phyloP scores from a whole-genome alignment of 2,888 invertebrate species.

The Lobophora halterata region DNA sequence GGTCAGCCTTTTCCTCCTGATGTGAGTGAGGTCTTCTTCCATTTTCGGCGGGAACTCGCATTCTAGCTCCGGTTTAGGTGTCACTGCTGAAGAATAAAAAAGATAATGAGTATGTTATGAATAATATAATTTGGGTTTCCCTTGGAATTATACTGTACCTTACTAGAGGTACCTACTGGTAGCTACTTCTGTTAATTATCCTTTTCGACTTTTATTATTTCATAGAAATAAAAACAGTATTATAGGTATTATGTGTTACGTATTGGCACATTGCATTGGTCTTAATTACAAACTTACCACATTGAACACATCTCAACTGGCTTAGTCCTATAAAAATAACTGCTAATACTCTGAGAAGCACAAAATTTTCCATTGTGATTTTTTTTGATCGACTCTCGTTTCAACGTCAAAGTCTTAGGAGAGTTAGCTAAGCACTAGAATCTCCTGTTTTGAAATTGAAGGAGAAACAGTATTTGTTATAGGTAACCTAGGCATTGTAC shows the following conservation, averaged over 20 bases:
- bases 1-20: constrained; percentile 64
- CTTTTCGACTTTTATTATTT: too few relatives aligned
- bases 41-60: constrained; percentile 71
- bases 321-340: constrained; percentile 31
- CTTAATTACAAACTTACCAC: constrained; percentile 42
- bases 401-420: constrained; percentile 5
- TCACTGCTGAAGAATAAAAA: constrained; percentile 36
- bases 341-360: constrained; percentile 28
- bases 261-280: too few relatives aligned
- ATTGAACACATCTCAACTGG: constrained; percentile 31
- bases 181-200: too few relatives aligned
- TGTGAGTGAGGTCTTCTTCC: constrained; percentile 66
- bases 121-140: too few relatives aligned
- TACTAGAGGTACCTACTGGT: too few relatives aligned
- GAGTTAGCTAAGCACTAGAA: constrained; percentile 7
- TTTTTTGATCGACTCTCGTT: constrained; percentile 11
- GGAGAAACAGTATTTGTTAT: constrained; percentile 15
- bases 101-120: not conserved
- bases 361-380: constrained; percentile 20
- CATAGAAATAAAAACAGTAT: too few relatives aligned
- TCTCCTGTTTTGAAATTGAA: constrained; percentile 6
- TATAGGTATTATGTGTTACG: too few relatives aligned
- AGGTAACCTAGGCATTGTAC: constrained; percentile 14
- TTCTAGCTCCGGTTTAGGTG: constrained; percentile 53
- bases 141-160: too few relatives aligned